These are phyloP conservation scores for Phrynocephalus guinanensis DNA, from an alignment of 2,797 vertebrate species.

Conservation along the genomic window DNA sequence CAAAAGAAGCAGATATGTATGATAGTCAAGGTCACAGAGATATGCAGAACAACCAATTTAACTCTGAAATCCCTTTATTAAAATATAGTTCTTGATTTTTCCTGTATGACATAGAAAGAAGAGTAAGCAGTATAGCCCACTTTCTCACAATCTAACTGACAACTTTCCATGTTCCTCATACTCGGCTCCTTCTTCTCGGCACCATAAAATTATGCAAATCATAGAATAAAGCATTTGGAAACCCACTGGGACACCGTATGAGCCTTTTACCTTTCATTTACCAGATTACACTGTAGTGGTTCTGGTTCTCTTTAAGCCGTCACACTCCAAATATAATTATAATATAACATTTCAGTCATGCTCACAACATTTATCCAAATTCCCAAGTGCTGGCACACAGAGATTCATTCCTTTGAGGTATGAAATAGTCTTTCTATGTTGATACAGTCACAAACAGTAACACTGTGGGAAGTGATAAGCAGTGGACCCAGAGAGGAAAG, in stretches of 20 bases:
- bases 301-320: slow-evolving; percentile 14
- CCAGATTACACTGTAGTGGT: slow-evolving; percentile 23
- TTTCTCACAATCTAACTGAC: background rate
- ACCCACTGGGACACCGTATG: background rate
- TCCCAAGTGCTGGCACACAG: slow-evolving; percentile 44
- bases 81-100: slow-evolving; percentile 29
- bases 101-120: slow-evolving; percentile 5
- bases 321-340: slow-evolving; percentile 45
- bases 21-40: background rate
- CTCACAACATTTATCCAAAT: slow-evolving; percentile 44
- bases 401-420: background rate
- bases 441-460: slow-evolving; percentile 34
- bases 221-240: slow-evolving; percentile 28
- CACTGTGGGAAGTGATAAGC: slow-evolving; percentile 26
- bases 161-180: background rate
- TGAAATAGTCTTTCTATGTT: slow-evolving; percentile 24
- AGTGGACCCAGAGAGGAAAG: slow-evolving; percentile 16
- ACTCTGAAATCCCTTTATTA: background rate
- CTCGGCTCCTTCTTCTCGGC: background rate
- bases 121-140: background rate
- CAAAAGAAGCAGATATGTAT: background rate
- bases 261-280: slow-evolving; percentile 24
- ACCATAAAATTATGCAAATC: slow-evolving; percentile 23
- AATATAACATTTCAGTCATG: slow-evolving; percentile 52
- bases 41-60: background rate